Evolutionary conservation across 2,113 vertebrate genomes (phyloP).

Genomic region (Solea solea): DNA sequence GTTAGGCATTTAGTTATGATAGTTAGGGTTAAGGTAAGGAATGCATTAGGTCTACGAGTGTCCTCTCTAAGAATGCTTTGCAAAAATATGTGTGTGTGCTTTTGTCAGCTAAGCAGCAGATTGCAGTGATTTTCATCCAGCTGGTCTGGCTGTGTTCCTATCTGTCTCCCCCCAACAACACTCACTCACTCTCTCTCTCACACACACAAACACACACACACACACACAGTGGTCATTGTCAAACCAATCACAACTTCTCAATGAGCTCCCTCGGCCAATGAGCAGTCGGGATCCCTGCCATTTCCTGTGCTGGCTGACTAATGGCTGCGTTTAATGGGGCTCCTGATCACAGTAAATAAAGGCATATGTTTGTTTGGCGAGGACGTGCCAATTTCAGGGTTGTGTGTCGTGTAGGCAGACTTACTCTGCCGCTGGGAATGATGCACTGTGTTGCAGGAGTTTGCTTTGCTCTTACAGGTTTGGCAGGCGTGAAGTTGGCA

Average conservation of each 20-base stretch:
- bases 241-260: conserved; percentile 54
- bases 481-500: conserved; percentile 43
- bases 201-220: background rate
- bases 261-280: conserved; percentile 56
- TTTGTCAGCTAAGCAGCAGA: conserved; percentile 59
- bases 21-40: too few species aligned
- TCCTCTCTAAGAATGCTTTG: background rate
- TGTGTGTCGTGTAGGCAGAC: conserved; percentile 22
- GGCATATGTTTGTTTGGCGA: conserved; percentile 62
- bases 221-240: conserved; percentile 27
- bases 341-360: conserved; percentile 69
- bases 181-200: conserved; percentile 16
- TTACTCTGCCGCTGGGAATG: conserved; percentile 39
- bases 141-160: conserved; percentile 66
- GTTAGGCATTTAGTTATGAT: too few species aligned
- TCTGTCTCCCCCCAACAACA: conserved; percentile 48
- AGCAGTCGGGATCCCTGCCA: conserved; percentile 41
- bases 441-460: conserved; percentile 30
- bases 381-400: conserved; percentile 24
- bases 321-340: conserved; percentile 51
- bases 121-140: conserved; percentile 73
- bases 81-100: background rate
- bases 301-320: conserved; percentile 54
- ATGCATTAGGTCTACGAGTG: too few species aligned
- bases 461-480: conserved; percentile 42